Evolutionary conservation across 2,113 vertebrate species (phyloP).

Genomic region (Jaculus jaculus): DNA sequence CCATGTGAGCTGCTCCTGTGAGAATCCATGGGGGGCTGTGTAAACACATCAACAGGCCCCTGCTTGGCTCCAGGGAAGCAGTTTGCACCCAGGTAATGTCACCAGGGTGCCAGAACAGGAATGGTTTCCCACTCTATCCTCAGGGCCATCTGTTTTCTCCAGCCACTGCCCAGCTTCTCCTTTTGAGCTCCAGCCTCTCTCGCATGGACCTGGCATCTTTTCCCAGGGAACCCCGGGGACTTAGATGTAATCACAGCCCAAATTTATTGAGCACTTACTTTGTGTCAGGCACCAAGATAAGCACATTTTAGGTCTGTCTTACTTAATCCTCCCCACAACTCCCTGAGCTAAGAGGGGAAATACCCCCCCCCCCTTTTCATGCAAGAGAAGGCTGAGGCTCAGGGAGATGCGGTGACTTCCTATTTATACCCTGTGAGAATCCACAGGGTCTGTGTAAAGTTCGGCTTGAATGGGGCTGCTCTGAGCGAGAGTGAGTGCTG

Average conservation of each 20-base stretch:
- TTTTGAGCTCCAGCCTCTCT: neutral
- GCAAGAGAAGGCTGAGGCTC: neutral
- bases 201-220: neutral
- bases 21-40: neutral
- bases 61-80: neutral
- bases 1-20: neutral
- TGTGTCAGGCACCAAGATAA: neutral
- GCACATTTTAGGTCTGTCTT: neutral
- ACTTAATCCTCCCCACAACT: neutral
- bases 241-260: neutral
- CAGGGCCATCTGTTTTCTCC: neutral
- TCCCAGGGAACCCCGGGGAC: neutral
- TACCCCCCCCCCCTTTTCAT: neutral
- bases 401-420: neutral
- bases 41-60: neutral
- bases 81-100: neutral
- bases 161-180: neutral
- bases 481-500: accelerated
- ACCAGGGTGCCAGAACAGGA: neutral
- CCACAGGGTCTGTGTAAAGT: too few species aligned
- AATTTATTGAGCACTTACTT: neutral
- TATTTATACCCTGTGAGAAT: neutral
- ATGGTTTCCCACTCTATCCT: neutral
- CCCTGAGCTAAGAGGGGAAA: neutral
- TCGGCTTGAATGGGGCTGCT: neutral